A percentile compares a stretch with the other conserved stretches of the same genome.
These are phyloP conservation scores for Drosophila littoralis DNA, from an alignment of 1,140 invertebrate species.

Conservation along the genomic window DNA sequence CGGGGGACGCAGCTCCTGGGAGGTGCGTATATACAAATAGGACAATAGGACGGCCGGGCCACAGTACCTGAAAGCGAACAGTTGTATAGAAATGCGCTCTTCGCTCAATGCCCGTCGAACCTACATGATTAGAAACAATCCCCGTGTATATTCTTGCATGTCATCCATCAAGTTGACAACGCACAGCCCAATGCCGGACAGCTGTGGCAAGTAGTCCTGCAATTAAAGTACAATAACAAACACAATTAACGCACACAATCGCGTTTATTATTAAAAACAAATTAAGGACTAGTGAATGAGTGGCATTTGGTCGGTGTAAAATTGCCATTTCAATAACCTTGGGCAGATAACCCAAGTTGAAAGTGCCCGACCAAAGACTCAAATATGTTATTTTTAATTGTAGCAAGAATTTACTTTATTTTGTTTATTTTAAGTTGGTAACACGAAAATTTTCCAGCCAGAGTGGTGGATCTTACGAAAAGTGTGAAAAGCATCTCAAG, in stretches of 20 bases:
- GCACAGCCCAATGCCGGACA: constrained; percentile 87
- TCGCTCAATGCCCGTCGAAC: constrained; percentile 58
- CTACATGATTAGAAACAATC: constrained; percentile 88
- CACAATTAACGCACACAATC: neutral
- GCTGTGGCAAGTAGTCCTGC: constrained; percentile 85
- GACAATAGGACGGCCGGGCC: constrained; percentile 87
- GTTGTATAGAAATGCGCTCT: neutral
- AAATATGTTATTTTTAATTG: no score
- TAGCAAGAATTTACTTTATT: no score
- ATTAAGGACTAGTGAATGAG: constrained; percentile 4
- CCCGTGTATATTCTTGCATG: constrained; percentile 88
- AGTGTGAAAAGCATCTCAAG: no score
- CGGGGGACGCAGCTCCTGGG: constrained; percentile 87
- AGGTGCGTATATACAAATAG: constrained; percentile 87
- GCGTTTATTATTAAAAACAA: neutral
- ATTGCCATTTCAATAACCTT: constrained; percentile 63
- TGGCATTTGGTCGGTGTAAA: constrained; percentile 25
- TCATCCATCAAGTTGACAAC: constrained; percentile 87
- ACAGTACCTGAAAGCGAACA: constrained; percentile 86
- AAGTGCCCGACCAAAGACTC: no score
- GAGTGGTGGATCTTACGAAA: no score
- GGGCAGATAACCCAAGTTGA: no score
- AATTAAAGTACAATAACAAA: constrained; percentile 46
- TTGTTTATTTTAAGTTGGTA: no score
- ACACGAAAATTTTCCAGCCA: no score